Conservation (phyloP, 1,140 invertebrate genomes). For the Araneus ventricosus region DNA sequence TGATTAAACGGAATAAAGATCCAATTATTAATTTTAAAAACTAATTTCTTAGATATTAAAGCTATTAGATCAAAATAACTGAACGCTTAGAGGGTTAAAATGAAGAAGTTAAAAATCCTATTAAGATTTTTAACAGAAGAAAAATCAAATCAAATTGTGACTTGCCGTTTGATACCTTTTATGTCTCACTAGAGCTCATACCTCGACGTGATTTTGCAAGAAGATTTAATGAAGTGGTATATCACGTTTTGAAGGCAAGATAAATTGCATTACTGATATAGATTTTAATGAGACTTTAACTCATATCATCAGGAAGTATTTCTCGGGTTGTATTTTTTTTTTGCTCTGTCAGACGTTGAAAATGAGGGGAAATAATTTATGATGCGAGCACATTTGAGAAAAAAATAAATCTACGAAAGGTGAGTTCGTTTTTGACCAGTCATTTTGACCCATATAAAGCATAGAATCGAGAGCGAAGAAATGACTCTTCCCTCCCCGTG, state of each 20-base stretch:
- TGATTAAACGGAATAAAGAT: no score
- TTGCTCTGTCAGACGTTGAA: background rate
- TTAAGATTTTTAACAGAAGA: no score
- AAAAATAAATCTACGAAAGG: slow-evolving; percentile 8
- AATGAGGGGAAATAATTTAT: slow-evolving; percentile 10
- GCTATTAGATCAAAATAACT: no score
- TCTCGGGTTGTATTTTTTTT: no score
- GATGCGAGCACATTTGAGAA: background rate
- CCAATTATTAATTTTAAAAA: no score
- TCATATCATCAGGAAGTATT: slow-evolving; percentile 1
- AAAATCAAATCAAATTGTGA: no score
- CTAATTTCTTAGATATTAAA: no score
- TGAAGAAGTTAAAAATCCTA: no score
- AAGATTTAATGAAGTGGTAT: background rate
- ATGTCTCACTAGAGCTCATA: no score
- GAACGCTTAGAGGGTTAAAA: no score
- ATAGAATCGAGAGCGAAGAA: slow-evolving; percentile 3
- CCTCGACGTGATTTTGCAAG: background rate
- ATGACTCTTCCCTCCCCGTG: background rate
- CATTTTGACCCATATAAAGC: slow-evolving; percentile 40
- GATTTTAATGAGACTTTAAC: background rate
- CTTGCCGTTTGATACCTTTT: no score
- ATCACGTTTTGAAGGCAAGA: background rate
- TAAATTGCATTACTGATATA: background rate
- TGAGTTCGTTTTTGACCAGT: slow-evolving; percentile 32